Conservation (phyloP, 2,797 vertebrate genomes). For the Chanos chanos region DNA sequence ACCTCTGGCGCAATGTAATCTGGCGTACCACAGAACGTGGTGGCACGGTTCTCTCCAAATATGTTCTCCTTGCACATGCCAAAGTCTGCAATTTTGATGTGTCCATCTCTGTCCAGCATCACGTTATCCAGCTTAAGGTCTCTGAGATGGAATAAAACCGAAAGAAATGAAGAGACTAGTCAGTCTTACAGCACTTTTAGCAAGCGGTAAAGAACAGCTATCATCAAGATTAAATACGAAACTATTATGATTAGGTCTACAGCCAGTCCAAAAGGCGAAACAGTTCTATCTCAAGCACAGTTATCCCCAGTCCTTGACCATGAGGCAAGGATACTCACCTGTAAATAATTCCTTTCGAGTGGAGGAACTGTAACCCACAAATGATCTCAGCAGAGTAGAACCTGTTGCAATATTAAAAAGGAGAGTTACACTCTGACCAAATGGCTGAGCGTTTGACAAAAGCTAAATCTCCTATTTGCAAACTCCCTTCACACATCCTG, state of each 20-base stretch:
- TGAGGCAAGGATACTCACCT: conserved; percentile 70
- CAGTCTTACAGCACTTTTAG: background rate
- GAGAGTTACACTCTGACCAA: conserved; percentile 15
- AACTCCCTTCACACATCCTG: too few relatives aligned
- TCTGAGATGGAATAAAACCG: conserved; percentile 59
- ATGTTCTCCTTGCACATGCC: conserved; percentile 97
- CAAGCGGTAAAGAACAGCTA: background rate
- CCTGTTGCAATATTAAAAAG: conserved; percentile 60
- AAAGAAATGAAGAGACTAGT: background rate
- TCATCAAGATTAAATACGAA: background rate
- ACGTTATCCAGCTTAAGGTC: conserved; percentile 98
- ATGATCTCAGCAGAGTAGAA: conserved; percentile 93
- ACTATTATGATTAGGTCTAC: background rate
- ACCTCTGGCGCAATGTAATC: conserved; percentile 98
- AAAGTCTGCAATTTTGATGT: conserved; percentile 97
- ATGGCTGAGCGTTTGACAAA: background rate
- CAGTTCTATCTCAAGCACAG: too few relatives aligned
- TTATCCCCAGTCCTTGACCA: too few relatives aligned
- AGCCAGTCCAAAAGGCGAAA: background rate
- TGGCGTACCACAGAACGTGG: conserved; percentile 96
- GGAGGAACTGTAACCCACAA: conserved; percentile 92
- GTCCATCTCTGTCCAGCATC: conserved; percentile 90
- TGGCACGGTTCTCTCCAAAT: conserved; percentile 76
- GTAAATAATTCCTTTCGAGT: conserved; percentile 92
- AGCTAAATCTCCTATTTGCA: too few relatives aligned